Base-by-base conservation (phyloP, 2,797 vertebrate species). In the Microtus californicus region DNA sequence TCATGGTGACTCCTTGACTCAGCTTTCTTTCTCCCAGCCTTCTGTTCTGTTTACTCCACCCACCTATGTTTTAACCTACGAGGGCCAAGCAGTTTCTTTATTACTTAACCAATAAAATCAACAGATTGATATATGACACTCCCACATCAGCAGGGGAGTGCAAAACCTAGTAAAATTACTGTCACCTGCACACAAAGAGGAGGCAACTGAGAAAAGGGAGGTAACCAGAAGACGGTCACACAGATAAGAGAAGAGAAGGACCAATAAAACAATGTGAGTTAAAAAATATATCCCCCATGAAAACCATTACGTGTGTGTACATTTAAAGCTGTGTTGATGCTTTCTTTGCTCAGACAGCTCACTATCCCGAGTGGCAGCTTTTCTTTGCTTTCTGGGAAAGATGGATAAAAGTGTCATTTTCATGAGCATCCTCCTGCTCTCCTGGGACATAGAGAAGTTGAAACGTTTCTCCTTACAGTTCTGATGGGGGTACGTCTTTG, bases 381-480 rank as follows among this genome's bases (percentile, higher is more conserved):
- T 40, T 67, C 7, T 17, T 43, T 48, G 45, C 10, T 93, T 73
- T 56, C n/a, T 54, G 61, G 2, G 78, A 95, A 76, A 80, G 1
- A 2, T 48, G 4, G 43, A 19, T 6, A 27, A 31, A 65, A 65
- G 45, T 90, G 3, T 1, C 82, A 12, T 78, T 82, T 96, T 91
- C 81, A 74, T 86, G 67, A 95, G 81, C 56, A 74, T 91, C 43
- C 27, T 82, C 13, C 23, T 27, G 19, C 25, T 95, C 82, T 85
- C 65, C 92, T 79, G 43, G 27, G 51, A 54, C 27, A 65, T n/a
- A 13, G 78, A 91, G 95, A 90, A 86, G 79, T 89, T 96, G 83
- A 89, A 96, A 88, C 56, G 37, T 56, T 90, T 87, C 23, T 34
- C 37, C 83, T 82, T 21, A 0, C 8, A 87, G 77, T 95, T 95